These are phyloP conservation scores for Heliconius hermathena DNA, from an alignment of 1,140 invertebrate genomes.

Conservation along the genomic window DNA sequence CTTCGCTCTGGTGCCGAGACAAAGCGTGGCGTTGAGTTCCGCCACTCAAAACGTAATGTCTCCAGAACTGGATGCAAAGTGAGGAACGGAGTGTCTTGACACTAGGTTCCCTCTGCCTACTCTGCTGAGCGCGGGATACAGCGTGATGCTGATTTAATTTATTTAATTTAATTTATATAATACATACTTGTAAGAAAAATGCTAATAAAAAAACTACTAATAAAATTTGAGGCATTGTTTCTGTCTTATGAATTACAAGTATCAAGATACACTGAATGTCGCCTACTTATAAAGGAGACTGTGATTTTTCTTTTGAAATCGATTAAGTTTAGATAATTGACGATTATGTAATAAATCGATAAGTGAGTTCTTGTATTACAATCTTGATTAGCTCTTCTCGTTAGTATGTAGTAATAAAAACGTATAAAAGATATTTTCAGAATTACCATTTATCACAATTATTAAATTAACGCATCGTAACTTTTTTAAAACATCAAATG, in stretches of 20 bases:
- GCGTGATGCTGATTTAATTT: no score
- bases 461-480: neutral
- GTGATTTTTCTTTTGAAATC: neutral
- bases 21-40: no score
- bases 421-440: neutral
- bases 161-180: no score
- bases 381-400: neutral
- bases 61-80: no score
- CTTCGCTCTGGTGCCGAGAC: no score
- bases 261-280: neutral
- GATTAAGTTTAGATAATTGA: constrained; percentile 6
- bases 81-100: no score
- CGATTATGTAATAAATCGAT: neutral
- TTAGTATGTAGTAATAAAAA: neutral
- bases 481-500: neutral
- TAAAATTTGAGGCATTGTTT: neutral
- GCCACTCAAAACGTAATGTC: no score
- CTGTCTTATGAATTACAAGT: constrained; percentile 1
- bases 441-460: neutral
- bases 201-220: neutral
- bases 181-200: neutral
- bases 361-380: neutral
- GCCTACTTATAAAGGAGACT: neutral
- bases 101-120: no score
- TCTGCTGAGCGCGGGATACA: no score